A percentile compares a stretch with the other conserved stretches of the same genome.
These are phyloP conservation scores for Pardalotus punctatus DNA, from an alignment of 2,113 vertebrate species.

Conservation along the genomic window DNA sequence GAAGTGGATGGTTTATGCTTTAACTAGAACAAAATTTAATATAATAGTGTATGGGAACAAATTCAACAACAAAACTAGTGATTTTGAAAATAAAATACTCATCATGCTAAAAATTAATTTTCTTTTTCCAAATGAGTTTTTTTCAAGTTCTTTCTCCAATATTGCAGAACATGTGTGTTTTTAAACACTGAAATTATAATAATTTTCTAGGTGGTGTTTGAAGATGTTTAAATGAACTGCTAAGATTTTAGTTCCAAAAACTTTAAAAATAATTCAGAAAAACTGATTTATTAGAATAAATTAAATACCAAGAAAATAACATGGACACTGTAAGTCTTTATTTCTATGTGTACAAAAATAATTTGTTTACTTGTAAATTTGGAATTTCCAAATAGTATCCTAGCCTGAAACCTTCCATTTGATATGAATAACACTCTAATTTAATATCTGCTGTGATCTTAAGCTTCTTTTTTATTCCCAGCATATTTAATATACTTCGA, in stretches of 20 bases:
- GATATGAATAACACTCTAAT: background rate
- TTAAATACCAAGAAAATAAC: background rate
- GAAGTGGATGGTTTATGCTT: constrained; percentile 10
- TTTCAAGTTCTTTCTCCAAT: background rate
- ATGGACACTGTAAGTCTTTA: background rate
- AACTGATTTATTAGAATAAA: background rate
- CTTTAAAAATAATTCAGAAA: background rate
- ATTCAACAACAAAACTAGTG: background rate
- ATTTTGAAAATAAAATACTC: background rate
- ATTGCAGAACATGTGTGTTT: background rate
- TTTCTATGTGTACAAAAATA: background rate
- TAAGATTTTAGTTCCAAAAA: background rate
- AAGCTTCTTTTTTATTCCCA: background rate
- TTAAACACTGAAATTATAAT: background rate
- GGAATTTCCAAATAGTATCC: constrained; percentile 6
- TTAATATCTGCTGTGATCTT: background rate
- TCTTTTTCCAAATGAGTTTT: background rate
- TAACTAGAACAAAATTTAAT: constrained; percentile 41
- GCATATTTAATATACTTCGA: background rate
- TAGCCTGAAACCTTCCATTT: background rate
- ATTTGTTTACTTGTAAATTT: background rate
- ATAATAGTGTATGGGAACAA: background rate
- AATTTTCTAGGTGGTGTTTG: background rate
- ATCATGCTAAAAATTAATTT: background rate
- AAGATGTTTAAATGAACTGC: background rate